Base-by-base conservation (phyloP, 2,888 invertebrate genomes). In the Rhaphigaster nebulosa region DNA sequence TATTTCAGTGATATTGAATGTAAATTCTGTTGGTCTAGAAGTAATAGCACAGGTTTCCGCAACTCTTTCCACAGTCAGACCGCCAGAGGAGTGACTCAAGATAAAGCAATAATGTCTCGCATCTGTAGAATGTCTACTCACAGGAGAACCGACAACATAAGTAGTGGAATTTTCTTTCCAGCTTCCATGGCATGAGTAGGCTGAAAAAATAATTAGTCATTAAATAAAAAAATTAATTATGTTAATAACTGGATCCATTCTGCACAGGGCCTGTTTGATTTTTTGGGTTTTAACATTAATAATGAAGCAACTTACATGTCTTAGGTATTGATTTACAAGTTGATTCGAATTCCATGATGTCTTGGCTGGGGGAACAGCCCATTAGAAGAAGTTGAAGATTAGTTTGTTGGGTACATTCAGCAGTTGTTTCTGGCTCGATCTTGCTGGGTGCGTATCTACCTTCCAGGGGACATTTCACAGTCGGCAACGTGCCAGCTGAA, bases 261-360 rank as follows among this genome's bases (percentile, higher is more conserved):
- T n/a, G 0, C 13, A 5, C 20, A 23, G 45, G 5, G 52, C 2
- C 52, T 52, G 1, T 15, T 52, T 15, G 12, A 52, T 52, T 52
- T 52, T 52, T 52, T 52, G 12, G 45, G 15, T 18, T 52, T 52
- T 23, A 26, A 3, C 50, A 84, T 29, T 12, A 65, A 50, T 29
- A 88, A 34, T 10, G 34, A 56, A 34, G 2, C 5, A 5, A 80
- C 87, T 90, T 91, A 92, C 92, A 84, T n/a, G 92, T 91, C 13
- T 91, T 91, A 70, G 92, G 92, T 34, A 91, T 88, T 29, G 91
- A 91, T 87, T 90, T 90, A 91, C 93, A 94, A 89, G 93, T 93
- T 0, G 93, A 93, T 89, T 93, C 93, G 91, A 94, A 93, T 92
- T 94, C 93, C 93, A 94, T 93, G 12, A 93, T 93, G 70, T 93